phyloP scores from a whole-genome alignment of 2,797 vertebrate genomes.

The Cuculus canorus region DNA sequence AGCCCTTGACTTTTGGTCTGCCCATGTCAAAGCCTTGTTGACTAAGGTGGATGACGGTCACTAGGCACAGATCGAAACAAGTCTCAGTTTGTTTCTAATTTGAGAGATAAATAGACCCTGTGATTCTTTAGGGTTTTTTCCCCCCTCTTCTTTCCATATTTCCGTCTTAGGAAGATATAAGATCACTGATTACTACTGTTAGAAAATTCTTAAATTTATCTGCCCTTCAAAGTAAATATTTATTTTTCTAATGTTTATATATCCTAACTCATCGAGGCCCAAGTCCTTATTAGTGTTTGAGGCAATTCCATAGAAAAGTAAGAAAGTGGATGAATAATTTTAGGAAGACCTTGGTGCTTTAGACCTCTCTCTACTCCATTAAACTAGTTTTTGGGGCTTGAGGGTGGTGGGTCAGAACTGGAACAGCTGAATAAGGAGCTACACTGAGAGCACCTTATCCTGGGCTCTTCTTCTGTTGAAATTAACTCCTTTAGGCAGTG shows the following conservation, averaged over 20 bases:
- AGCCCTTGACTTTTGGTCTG: not conserved
- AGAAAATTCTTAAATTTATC: not conserved
- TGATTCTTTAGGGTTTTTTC: not conserved
- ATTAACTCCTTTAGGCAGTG: not conserved
- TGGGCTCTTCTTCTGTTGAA: not conserved
- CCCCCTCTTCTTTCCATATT: not conserved
- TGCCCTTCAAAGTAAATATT: not conserved
- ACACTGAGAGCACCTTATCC: not conserved
- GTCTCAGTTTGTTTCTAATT: not conserved
- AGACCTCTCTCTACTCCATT: not conserved
- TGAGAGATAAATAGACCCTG: not conserved
- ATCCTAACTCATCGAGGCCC: not conserved
- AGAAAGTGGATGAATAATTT: not conserved
- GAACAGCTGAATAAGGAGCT: not conserved
- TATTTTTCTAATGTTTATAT: not conserved
- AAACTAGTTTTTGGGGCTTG: not conserved
- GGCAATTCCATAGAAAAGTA: not conserved
- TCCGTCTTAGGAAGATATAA: not conserved
- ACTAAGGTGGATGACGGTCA: not conserved
- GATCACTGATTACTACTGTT: not conserved
- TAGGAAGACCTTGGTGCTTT: not conserved
- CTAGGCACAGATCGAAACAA: not conserved
- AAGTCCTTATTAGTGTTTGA: not conserved
- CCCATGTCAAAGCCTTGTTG: not conserved
- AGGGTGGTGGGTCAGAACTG: not conserved